phyloP scores from a whole-genome alignment of 1,140 invertebrate species.

The Piezodorus guildinii region DNA sequence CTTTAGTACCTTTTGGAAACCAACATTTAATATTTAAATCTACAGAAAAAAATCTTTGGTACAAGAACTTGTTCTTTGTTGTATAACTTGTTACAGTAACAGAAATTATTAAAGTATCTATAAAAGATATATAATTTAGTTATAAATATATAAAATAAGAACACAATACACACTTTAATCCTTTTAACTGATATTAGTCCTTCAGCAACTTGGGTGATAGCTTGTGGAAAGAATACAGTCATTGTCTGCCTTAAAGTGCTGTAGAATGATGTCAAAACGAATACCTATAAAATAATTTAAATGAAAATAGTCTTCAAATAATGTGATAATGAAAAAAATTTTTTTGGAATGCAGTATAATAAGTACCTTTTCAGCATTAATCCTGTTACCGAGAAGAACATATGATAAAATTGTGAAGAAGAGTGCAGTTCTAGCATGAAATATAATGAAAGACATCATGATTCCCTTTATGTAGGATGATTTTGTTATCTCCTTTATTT shows the following conservation, averaged over 20 bases:
- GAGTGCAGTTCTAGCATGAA: constrained; percentile 60
- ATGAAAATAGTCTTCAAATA: neutral
- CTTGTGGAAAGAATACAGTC: constrained; percentile 59
- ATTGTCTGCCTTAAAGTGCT: constrained; percentile 57
- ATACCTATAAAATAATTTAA: constrained; percentile 38
- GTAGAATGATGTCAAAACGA: constrained; percentile 61
- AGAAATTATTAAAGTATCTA: too few relatives aligned
- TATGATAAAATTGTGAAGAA: constrained; percentile 66
- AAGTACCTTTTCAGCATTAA: constrained; percentile 59
- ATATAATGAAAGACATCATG: constrained; percentile 60
- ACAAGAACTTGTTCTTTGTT: too few relatives aligned
- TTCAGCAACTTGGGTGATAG: constrained; percentile 45
- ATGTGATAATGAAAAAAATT: neutral
- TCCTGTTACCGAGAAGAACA: constrained; percentile 50
- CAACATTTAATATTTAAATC: too few relatives aligned
- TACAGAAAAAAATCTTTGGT: too few relatives aligned
- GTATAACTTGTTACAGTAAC: too few relatives aligned
- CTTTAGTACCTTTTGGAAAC: too few relatives aligned
- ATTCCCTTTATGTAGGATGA: constrained; percentile 61
- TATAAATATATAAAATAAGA: too few relatives aligned
- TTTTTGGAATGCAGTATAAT: neutral
- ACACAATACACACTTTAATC: constrained; percentile 33
- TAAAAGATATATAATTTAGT: too few relatives aligned
- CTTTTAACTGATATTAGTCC: constrained; percentile 52
- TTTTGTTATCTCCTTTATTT: constrained; percentile 50